Conservation (phyloP, 2,113 vertebrate species). For the Triplophysa dalaica region DNA sequence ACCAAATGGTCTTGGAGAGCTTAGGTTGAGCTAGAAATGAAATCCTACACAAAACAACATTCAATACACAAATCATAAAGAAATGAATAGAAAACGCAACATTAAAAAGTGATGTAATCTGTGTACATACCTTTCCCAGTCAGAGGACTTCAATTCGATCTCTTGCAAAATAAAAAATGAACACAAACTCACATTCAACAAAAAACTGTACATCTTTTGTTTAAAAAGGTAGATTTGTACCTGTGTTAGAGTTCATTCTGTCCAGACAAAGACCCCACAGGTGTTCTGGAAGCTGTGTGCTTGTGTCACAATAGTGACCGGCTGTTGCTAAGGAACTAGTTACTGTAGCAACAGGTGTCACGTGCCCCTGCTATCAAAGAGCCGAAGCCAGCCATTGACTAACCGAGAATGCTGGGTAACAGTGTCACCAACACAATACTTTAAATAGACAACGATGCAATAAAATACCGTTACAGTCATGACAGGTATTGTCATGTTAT, state of each 20-base stretch:
- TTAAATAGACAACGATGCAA: not conserved
- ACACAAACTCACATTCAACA: not conserved
- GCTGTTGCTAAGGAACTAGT: conserved; percentile 33
- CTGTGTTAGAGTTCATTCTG: conserved; percentile 60
- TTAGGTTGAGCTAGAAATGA: conserved; percentile 68
- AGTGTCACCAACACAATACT: not conserved
- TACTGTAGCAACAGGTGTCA: conserved; percentile 42
- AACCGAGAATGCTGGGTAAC: not conserved
- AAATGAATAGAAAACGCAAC: not conserved
- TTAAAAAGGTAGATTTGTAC: conserved; percentile 37
- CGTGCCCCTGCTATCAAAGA: not conserved
- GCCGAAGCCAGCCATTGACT: not conserved
- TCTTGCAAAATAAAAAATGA: conserved; percentile 43
- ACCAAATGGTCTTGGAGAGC: conserved; percentile 64
- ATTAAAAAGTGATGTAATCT: not conserved
- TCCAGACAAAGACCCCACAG: not conserved
- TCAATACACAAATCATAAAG: not conserved
- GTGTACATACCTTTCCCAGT: conserved; percentile 63
- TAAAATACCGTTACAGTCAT: not conserved
- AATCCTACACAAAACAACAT: conserved; percentile 57
- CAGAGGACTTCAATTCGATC: conserved; percentile 47
- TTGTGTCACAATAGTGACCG: conserved; percentile 36
- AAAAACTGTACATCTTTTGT: not conserved
- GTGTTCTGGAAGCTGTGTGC: conserved; percentile 26
- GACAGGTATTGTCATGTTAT: not conserved